phyloP scores from a whole-genome alignment of 2,797 vertebrate species.

The Columba guinea region DNA sequence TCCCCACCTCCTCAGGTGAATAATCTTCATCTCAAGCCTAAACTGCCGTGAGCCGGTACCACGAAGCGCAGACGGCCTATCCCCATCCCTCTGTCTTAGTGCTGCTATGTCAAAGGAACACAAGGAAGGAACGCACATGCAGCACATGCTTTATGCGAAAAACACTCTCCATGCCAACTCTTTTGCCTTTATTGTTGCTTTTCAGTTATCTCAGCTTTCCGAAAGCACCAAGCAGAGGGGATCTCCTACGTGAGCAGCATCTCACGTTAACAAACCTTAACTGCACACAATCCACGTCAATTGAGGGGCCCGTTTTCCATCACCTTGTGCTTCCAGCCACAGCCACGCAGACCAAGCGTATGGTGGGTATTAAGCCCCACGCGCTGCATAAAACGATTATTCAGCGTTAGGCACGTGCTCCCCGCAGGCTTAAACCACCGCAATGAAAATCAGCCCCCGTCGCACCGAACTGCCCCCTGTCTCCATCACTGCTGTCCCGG shows the following conservation, averaged over 20 bases:
- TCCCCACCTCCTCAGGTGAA: not conserved
- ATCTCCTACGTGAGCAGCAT: not conserved
- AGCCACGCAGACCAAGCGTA: not conserved
- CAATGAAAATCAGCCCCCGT: not conserved
- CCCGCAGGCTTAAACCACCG: not conserved
- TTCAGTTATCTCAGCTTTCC: not conserved
- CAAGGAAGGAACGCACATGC: not conserved
- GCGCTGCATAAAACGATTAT: fast-evolving
- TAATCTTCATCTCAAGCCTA: not conserved
- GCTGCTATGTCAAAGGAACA: not conserved
- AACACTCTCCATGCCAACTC: not conserved
- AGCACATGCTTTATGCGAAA: not conserved
- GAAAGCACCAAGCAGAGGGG: not conserved
- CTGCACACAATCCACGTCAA: not conserved
- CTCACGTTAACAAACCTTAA: not conserved
- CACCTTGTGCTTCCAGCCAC: not conserved
- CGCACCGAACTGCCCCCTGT: not conserved
- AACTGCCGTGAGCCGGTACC: not conserved
- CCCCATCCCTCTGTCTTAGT: not conserved
- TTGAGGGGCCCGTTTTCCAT: not conserved
- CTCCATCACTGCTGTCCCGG: not conserved
- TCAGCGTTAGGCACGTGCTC: not conserved
- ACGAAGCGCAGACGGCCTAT: not conserved
- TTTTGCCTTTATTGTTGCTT: not conserved
- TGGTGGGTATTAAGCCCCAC: not conserved